Percentiles rank a stretch among this genome's conserved stretches.
These are phyloP conservation scores for Pangasius sanitwongsei DNA, from an alignment of 2,797 vertebrate genomes.

Conservation along the genomic window DNA sequence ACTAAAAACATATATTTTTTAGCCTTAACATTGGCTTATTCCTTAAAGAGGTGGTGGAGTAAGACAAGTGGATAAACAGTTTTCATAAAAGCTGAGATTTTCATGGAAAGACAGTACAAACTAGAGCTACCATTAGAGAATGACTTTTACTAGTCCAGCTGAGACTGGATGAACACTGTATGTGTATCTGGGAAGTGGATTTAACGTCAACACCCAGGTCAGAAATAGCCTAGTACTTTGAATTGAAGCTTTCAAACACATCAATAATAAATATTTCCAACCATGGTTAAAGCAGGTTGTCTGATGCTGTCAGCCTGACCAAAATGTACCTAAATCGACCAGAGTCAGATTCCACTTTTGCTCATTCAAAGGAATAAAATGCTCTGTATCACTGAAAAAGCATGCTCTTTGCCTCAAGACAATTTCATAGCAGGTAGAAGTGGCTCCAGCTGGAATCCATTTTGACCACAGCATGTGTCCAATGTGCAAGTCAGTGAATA, in stretches of 20 bases:
- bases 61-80: too few relatives aligned
- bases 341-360: not conserved
- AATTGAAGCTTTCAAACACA: slow-evolving; percentile 2
- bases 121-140: not conserved
- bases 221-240: not conserved
- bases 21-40: too few relatives aligned
- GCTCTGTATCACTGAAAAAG: not conserved
- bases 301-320: not conserved
- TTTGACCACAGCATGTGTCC: slow-evolving; percentile 1
- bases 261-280: slow-evolving; percentile 1
- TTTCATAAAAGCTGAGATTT: not conserved
- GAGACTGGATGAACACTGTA: not conserved
- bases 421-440: slow-evolving; percentile 14
- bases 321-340: not conserved
- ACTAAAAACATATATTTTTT: too few relatives aligned
- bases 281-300: not conserved
- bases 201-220: not conserved
- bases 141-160: not conserved
- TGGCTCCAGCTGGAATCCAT: slow-evolving; percentile 28
- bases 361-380: not conserved
- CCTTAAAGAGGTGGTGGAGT: too few relatives aligned
- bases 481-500: not conserved
- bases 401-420: slow-evolving; percentile 10
- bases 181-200: not conserved
- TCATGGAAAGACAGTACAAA: not conserved